A percentile compares a stretch with the other conserved stretches of the same genome.
phyloP scores from a whole-genome alignment of 1,140 invertebrate genomes.

The Coelopa frigida region DNA sequence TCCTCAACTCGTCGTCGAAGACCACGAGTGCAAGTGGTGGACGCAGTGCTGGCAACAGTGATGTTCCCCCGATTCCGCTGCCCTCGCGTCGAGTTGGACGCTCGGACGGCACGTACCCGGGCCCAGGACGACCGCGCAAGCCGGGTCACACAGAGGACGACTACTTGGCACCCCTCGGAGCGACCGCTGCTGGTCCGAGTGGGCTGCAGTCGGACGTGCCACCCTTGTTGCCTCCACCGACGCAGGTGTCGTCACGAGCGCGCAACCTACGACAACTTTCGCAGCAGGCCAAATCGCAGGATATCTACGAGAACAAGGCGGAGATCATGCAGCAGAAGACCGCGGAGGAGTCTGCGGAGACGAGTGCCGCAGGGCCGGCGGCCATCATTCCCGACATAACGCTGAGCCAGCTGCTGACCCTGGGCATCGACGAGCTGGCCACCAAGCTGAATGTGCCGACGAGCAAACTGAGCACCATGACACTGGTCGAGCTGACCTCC shows the following conservation, averaged over 20 bases:
- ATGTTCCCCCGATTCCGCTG: constrained; percentile 54
- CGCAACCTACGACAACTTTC: constrained; percentile 30
- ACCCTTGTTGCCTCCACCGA: constrained; percentile 32
- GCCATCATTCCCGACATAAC: constrained; percentile 61
- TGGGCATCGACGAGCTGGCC: constrained; percentile 71
- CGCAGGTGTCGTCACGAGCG: constrained; percentile 23
- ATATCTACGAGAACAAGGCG: constrained; percentile 40
- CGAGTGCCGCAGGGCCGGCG: neutral
- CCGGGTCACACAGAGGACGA: constrained; percentile 52
- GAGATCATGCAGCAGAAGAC: constrained; percentile 31
- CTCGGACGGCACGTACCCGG: constrained; percentile 48
- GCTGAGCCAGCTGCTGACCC: constrained; percentile 69
- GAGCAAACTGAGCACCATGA: constrained; percentile 71
- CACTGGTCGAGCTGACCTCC: constrained; percentile 72
- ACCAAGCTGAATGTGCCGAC: constrained; percentile 66
- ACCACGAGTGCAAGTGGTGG: constrained; percentile 6
- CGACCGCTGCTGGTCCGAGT: constrained; percentile 9
- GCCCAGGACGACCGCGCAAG: constrained; percentile 46
- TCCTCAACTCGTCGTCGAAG: constrained; percentile 10
- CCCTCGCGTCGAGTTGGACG: constrained; percentile 54
- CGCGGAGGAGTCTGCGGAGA: constrained; percentile 23
- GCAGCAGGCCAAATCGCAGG: constrained; percentile 22
- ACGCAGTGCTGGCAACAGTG: constrained; percentile 28
- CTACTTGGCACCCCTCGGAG: constrained; percentile 52
- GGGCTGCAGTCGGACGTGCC: constrained; percentile 39